These are phyloP conservation scores for Camponotus fellah DNA, from an alignment of 2,888 invertebrate species.

Conservation along the genomic window DNA sequence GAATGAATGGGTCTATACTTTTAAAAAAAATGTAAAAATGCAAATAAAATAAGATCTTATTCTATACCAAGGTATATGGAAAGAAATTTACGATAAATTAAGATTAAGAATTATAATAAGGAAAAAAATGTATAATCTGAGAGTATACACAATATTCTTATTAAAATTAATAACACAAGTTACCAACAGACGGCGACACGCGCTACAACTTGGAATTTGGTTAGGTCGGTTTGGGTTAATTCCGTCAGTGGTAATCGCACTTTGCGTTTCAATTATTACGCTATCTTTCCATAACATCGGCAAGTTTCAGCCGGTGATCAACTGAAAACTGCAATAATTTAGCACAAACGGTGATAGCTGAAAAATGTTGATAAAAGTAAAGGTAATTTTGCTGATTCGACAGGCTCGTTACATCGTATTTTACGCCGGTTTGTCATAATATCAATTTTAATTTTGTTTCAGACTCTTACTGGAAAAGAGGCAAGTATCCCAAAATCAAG, in stretches of 20 bases:
- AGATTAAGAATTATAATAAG: not conserved
- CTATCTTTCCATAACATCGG: slow-evolving; percentile 7
- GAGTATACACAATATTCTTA: not conserved
- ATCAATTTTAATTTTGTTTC: slow-evolving; percentile 79
- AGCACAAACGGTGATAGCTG: slow-evolving; percentile 75
- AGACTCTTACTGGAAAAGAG: slow-evolving; percentile 97
- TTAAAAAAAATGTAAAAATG: not conserved
- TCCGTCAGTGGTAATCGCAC: not conserved
- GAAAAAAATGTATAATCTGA: not conserved
- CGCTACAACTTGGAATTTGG: not conserved
- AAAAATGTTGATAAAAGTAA: slow-evolving; percentile 94
- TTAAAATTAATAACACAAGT: not conserved
- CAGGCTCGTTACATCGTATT: not conserved
- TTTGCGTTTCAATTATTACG: not conserved
- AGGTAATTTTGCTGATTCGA: slow-evolving; percentile 87
- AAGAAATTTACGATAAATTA: not conserved
- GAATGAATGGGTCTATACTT: not conserved
- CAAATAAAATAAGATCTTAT: slow-evolving; percentile 20
- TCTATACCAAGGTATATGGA: slow-evolving; percentile 25
- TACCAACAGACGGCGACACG: slow-evolving; percentile 25
- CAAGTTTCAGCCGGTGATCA: slow-evolving; percentile 47
- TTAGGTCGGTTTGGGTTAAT: not conserved
- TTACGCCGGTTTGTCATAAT: slow-evolving; percentile 30
- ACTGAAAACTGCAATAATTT: slow-evolving; percentile 44
- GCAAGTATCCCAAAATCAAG: slow-evolving; percentile 78